Percentiles rank a stretch among this genome's conserved stretches.
Conservation (phyloP, 2,113 vertebrate genomes). For the Pelusios castaneus region DNA sequence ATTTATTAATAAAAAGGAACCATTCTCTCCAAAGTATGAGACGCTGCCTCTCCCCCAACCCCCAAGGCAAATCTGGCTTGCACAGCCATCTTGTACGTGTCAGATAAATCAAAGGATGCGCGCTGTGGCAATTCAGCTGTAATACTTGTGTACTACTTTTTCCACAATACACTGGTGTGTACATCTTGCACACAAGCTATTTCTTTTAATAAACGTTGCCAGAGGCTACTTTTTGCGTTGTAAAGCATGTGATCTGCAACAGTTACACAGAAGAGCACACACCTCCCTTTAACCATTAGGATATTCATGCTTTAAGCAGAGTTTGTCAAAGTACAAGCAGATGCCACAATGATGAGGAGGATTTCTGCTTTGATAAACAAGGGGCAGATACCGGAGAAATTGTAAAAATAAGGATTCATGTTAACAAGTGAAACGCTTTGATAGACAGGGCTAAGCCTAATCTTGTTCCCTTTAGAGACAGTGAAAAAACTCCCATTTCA, state of each 20-base stretch:
- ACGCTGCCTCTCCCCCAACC: background rate
- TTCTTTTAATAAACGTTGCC: background rate
- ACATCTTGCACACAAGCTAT: background rate
- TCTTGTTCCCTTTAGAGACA: background rate
- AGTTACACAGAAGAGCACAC: background rate
- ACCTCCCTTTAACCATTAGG: background rate
- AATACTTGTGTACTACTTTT: background rate
- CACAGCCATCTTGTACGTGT: background rate
- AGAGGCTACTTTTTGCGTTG: background rate
- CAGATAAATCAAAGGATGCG: background rate
- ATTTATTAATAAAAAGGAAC: background rate
- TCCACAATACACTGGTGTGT: background rate
- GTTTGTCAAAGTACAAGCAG: background rate
- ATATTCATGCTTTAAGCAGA: background rate
- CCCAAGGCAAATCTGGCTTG: background rate
- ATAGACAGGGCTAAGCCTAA: background rate
- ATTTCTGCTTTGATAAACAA: background rate
- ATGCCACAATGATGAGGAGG: rapidly evolving
- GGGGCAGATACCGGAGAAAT: background rate
- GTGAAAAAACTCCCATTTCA: background rate
- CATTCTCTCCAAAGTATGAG: constrained; percentile 1
- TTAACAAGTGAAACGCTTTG: background rate
- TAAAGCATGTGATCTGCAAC: background rate
- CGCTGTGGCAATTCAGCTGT: background rate
- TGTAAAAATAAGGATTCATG: background rate